Percentiles rank a stretch among this genome's conserved stretches.
Conservation (phyloP, 2,888 invertebrate genomes). For the Chymomyza caudatula region DNA sequence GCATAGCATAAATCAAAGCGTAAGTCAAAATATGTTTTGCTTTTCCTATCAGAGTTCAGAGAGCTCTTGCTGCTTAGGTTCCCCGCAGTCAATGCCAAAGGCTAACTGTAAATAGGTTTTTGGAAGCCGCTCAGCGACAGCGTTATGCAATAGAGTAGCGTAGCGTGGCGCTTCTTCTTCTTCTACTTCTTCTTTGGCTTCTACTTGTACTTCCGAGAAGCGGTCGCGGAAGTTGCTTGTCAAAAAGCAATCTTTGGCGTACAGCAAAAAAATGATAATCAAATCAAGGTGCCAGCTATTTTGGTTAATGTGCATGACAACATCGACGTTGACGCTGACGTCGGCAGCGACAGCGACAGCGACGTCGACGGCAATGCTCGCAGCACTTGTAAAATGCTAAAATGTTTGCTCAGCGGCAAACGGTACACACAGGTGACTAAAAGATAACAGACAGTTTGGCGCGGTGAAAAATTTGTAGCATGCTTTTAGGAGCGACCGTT, state of each 20-base stretch:
- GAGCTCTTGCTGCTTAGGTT: neutral
- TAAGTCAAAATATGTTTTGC: slow-evolving; percentile 64
- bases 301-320: slow-evolving; percentile 64
- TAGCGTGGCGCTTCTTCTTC: neutral
- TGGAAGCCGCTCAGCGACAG: neutral
- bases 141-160: neutral
- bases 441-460: slow-evolving; percentile 38
- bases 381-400: slow-evolving; percentile 28
- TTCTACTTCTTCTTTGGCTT: too few relatives aligned
- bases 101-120: neutral
- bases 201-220: neutral
- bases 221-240: slow-evolving; percentile 57
- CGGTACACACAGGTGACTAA: slow-evolving; percentile 35
- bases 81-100: neutral
- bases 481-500: slow-evolving; percentile 61
- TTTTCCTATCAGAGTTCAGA: neutral
- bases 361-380: neutral
- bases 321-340: slow-evolving; percentile 18
- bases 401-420: slow-evolving; percentile 48
- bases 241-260: slow-evolving; percentile 27
- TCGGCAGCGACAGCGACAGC: neutral
- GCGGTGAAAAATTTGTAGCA: slow-evolving; percentile 44
- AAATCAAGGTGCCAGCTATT: slow-evolving; percentile 71
- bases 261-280: slow-evolving; percentile 54
- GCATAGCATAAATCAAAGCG: slow-evolving; percentile 58